Base-by-base conservation (phyloP, 2,797 vertebrate genomes). In the Gymnodraco acuticeps region DNA sequence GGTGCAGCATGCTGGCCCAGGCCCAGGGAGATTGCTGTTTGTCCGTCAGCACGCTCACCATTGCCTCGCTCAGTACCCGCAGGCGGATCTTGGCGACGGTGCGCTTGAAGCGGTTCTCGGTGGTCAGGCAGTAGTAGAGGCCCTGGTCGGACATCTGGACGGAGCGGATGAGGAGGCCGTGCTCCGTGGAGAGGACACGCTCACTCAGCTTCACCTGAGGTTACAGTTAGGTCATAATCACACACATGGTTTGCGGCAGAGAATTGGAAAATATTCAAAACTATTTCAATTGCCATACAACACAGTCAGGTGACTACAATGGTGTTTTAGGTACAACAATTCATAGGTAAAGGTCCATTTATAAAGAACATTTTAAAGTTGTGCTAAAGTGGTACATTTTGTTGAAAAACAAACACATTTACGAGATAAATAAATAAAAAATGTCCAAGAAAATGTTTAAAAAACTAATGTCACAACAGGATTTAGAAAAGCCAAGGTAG, bases 31-130 rank as follows among this genome's bases (percentile, higher is more conserved):
- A 95, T 91, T 94, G 96, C 95, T 94, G 96, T 77, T 97, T 98
- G 87, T 97, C 96, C 5, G 95, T 95, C 88, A 97, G 95, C 59
- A 95, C 80, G 1, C 95, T 94, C 87, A 98, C 96, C 90, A 95
- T 90, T 50, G 97, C 95, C 0, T 96, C 94, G 76, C 96, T 96
- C 78, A 99, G 85, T 72, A 99, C 96, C 16, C 95, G 96, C 85
- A 99, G 96, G 61, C 95, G 98, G 85, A 99, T 96, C 92, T 99
- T 99, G 48, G 96, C 96, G 54, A 99, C 93, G 10, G 98, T 99
- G 92, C 98, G 97, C 75, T 99, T 99, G 93, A 99, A 99, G 89
- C 88, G 86, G 70, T 99, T 99, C 84, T 99, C 98, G 0, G 97
- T 97, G 1, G 97, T 96, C 7, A 99, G 96, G 93, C 98, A 99